Evolutionary conservation across 2,797 vertebrate species (phyloP), one percentile per base, ranked within the genome.

Genomic region (Tolypeutes matacus): DNA sequence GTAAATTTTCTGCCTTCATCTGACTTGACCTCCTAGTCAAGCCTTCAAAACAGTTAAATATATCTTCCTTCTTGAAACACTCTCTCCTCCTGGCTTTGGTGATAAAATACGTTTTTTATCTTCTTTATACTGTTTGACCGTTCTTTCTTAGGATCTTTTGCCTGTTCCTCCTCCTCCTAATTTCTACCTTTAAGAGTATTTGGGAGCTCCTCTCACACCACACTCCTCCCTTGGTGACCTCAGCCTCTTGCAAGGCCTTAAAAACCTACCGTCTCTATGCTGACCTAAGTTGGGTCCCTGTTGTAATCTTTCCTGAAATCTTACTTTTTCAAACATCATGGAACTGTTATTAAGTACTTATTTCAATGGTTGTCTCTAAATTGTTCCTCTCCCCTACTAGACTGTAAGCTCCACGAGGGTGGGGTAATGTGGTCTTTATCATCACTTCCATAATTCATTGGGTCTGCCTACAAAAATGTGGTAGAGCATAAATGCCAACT

Each of bases 111-210:
- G 14, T 51, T 34, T 67, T 31, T 62, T 4, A 23, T 67, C 60
- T n/a, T 69, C 11, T 53, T 76, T 53, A 58, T 42, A 18, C 34
- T 36, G 84, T 72, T 36, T 91, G 60, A 34, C 4, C 93, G 4
- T 64, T 64, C n/a, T 90, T 85, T 88, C 67, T 92, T 46, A 20
- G 56, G 60, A 51, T 65, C 53, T 78, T 69, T 89, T 77, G 42
- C 53, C 67, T 70, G 20, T 69, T 81, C 18, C 7, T 88, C 31
- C 34, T 39, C 4, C 36, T 53, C 18, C n/a, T 42, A 34, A 72
- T 76, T 80, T 70, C 13, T 67, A 75, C 81, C 92, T 72, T 67
- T 49, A 49, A 46, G 46, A 92, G n/a, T 62, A 7, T 86, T 36
- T 58, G 36, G 73, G 27, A 72, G 8, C 14, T 34, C 36, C 29